These are phyloP conservation scores for Mesocricetus auratus DNA, from an alignment of 2,113 vertebrate species.

Conservation along the genomic window DNA sequence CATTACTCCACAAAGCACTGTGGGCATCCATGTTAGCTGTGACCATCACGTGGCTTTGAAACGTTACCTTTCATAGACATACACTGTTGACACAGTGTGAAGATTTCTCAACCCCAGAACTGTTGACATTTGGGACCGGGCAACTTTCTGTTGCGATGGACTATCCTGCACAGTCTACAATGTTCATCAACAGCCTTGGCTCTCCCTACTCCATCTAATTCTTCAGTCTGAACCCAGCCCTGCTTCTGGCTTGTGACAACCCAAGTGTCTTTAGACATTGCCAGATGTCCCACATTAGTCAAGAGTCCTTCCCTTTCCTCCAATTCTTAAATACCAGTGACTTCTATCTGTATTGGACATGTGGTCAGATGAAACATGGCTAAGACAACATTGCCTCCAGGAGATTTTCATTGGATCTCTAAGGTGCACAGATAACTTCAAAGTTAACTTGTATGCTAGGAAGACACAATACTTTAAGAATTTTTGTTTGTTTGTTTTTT, in stretches of 20 bases:
- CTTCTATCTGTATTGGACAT: background rate
- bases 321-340: constrained; percentile 7
- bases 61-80: background rate
- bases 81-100: background rate
- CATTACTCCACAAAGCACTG: background rate
- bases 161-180: background rate
- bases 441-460: background rate
- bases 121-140: background rate
- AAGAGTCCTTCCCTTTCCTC: background rate
- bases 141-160: background rate
- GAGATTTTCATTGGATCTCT: background rate
- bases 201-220: background rate
- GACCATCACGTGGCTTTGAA: background rate
- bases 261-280: constrained; percentile 19
- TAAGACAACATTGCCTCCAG: background rate
- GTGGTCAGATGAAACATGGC: background rate
- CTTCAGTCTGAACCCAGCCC: too few species aligned
- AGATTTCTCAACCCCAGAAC: background rate
- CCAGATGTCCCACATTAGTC: background rate
- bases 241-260: background rate
- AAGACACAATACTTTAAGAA: background rate
- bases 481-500: too few species aligned
- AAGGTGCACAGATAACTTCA: background rate
- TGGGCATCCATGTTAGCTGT: background rate
- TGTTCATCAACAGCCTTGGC: background rate